These are phyloP conservation scores for Drosophila falleni DNA, from an alignment of 2,888 invertebrate genomes.

Conservation along the genomic window DNA sequence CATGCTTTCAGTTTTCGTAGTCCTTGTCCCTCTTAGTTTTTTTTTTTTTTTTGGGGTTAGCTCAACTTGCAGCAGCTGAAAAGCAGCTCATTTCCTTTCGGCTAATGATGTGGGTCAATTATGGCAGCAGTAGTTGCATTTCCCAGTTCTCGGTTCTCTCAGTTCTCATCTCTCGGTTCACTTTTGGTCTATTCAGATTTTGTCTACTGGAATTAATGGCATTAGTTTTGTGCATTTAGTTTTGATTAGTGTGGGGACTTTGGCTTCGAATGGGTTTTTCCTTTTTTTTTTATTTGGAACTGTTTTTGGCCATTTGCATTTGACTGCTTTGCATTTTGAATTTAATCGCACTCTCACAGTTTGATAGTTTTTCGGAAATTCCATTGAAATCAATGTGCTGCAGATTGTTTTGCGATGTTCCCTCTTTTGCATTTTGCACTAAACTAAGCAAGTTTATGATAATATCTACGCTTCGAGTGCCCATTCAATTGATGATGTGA, in stretches of 20 bases:
- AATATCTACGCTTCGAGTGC: slow-evolving; percentile 42
- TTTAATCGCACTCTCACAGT: slow-evolving; percentile 28
- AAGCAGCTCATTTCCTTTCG: slow-evolving; percentile 78
- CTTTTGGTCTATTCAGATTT: slow-evolving; percentile 70
- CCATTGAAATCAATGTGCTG: slow-evolving; percentile 66
- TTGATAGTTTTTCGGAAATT: slow-evolving; percentile 30
- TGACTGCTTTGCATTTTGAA: slow-evolving; percentile 42
- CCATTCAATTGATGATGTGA: slow-evolving; percentile 41
- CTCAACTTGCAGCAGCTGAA: slow-evolving; percentile 64
- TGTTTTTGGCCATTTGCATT: slow-evolving; percentile 60
- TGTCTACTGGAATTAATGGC: slow-evolving; percentile 82
- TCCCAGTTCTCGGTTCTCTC: slow-evolving; percentile 26
- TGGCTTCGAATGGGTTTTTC: slow-evolving; percentile 19
- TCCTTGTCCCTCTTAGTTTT: slow-evolving; percentile 45
- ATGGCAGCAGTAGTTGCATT: slow-evolving; percentile 62
- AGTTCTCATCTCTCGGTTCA: slow-evolving; percentile 36
- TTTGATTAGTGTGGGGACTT: slow-evolving; percentile 70
- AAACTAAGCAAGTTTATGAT: slow-evolving; percentile 38
- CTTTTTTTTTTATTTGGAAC: slow-evolving; percentile 14
- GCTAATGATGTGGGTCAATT: slow-evolving; percentile 80
- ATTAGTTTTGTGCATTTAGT: slow-evolving; percentile 80
- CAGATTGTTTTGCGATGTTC: slow-evolving; percentile 55
- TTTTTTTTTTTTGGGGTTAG: slow-evolving; percentile 34
- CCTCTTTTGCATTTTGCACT: background rate
- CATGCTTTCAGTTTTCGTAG: slow-evolving; percentile 36